phyloP scores from a whole-genome alignment of 2,113 vertebrate species.

The Azemiops feae region DNA sequence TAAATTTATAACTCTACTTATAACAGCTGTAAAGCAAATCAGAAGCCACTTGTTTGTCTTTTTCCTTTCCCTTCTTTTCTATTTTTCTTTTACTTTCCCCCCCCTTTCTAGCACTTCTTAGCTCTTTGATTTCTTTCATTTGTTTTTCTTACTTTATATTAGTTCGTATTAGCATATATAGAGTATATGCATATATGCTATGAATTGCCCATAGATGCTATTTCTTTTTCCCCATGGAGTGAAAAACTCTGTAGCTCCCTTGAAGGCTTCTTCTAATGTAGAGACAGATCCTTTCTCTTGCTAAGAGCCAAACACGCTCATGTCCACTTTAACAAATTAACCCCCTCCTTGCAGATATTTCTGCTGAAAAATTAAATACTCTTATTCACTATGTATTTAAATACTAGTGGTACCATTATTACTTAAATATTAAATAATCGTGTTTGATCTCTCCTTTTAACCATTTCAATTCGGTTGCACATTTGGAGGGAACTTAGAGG shows the following conservation, averaged over 20 bases:
- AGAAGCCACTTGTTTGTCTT: neutral
- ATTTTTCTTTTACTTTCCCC: neutral
- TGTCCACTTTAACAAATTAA: slow-evolving; percentile 35
- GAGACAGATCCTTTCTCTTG: neutral
- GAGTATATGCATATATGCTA: neutral
- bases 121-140: neutral
- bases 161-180: neutral
- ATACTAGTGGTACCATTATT: neutral
- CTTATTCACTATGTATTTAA: neutral
- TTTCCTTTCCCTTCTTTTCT: neutral
- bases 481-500: neutral
- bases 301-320: slow-evolving; percentile 38
- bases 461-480: neutral
- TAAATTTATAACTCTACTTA: neutral
- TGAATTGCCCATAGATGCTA: neutral
- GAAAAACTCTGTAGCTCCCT: neutral
- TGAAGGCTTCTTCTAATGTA: slow-evolving; percentile 24
- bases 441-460: neutral
- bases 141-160: neutral
- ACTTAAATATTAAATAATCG: neutral
- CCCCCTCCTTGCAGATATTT: slow-evolving; percentile 24
- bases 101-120: neutral
- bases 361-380: neutral
- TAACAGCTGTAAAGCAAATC: neutral
- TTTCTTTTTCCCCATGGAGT: neutral